A percentile compares a stretch with the other conserved stretches of the same genome.
Conservation (phyloP, 1,140 invertebrate genomes). For the Cataglyphis hispanica region DNA sequence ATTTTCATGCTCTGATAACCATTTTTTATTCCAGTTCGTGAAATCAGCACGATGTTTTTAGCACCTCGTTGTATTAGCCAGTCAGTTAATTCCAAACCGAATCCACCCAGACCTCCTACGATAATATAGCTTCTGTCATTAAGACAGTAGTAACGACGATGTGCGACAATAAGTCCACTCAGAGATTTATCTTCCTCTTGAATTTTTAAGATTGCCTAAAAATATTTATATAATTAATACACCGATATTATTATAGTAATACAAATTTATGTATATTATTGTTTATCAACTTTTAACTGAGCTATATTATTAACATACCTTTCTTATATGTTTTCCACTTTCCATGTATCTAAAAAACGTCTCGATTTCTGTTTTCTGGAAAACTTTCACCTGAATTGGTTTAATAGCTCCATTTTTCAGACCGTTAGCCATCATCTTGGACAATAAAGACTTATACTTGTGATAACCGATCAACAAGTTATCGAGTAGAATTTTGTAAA, state of each 20-base stretch:
- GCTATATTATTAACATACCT: conserved; percentile 80
- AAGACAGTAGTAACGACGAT: conserved; percentile 88
- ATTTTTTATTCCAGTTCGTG: conserved; percentile 90
- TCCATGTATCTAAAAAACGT: conserved; percentile 89
- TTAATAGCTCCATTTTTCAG: conserved; percentile 86
- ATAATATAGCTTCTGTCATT: conserved; percentile 85
- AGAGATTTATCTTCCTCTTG: conserved; percentile 80
- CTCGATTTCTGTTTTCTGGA: conserved; percentile 84
- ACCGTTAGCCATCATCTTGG: conserved; percentile 81
- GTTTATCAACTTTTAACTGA: neutral
- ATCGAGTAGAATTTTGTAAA: conserved; percentile 90
- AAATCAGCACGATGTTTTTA: conserved; percentile 90
- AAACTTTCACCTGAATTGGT: conserved; percentile 85
- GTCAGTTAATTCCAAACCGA: conserved; percentile 91
- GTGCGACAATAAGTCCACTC: conserved; percentile 80
- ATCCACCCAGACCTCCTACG: conserved; percentile 92
- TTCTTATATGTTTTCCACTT: conserved; percentile 92
- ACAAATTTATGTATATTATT: no score
- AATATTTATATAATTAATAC: no score
- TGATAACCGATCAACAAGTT: neutral
- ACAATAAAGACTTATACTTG: conserved; percentile 87
- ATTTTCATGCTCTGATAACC: no score
- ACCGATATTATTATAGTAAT: no score
- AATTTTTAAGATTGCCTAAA: conserved; percentile 89
- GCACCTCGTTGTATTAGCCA: conserved; percentile 92